Base-by-base conservation (phyloP, 2,888 invertebrate genomes). In the Platypus cylindrus region DNA sequence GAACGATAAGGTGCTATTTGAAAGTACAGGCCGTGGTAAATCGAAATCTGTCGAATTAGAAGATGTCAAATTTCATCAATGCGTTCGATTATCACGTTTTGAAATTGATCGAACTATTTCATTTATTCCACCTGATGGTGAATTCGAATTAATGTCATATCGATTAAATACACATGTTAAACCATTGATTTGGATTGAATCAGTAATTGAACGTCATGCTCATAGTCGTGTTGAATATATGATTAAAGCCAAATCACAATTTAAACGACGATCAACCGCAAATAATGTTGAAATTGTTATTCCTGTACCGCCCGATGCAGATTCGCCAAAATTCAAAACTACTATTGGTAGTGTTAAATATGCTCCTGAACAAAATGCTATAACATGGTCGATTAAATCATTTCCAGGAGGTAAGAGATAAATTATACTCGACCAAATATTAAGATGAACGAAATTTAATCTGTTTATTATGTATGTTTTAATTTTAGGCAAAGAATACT, bases 161-260 rank as follows among this genome's bases (percentile, higher is more conserved):
- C 74, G 95, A 34, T 66, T 97, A 20, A 95, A 91, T 60, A 97
- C 95, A 11, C 94, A 94, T 62, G 62, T 85, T 5, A 97, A 98
- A 55, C 97, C 97, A 0, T 63, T 97, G 42, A 94, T 97, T 55
- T 97, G 97, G 97, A 95, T 98, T 41, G 97, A 98, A 61, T 94
- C 95, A 4, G 91, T 94, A 2, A 95, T 97, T 54, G 97, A 97
- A 58, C 75, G 94, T 14, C 94, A 97, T 64, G 90, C 85, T 8
- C 95, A 97, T 62, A 94, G 94, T 37, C 71, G 97, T 44, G 94
- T 98, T 7, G 97, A 97, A 55, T 97, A 93, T 60, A 97, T 97
- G 94, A 91, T 97, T 36, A 97, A 97, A 65, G 97, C 97, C 0
- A 91, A 95, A 62, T 93, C 93, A 17, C 97, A 97, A 62, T 98